A percentile compares a stretch with the other conserved stretches of the same genome.
phyloP scores from a whole-genome alignment of 2,113 vertebrate species.

The Antechinus flavipes region DNA sequence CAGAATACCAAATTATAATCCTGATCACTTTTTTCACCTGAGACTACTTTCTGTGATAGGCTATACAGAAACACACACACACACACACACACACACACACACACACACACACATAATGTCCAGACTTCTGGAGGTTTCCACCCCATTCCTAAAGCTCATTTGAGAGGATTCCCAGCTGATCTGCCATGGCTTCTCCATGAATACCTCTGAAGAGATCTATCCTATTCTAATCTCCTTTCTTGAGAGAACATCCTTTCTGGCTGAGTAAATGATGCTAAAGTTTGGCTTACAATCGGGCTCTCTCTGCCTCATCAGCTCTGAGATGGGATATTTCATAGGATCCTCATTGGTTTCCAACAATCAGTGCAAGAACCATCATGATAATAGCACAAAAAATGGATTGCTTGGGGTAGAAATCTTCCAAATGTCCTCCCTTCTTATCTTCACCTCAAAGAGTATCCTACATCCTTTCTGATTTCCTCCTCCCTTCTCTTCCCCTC shows the following conservation, averaged over 20 bases:
- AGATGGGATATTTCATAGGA: slow-evolving; percentile 18
- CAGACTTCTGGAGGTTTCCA: background rate
- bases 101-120: background rate
- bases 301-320: background rate
- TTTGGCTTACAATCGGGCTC: slow-evolving; percentile 23
- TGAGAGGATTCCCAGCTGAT: background rate
- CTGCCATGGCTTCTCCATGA: slow-evolving; percentile 14
- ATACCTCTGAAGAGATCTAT: background rate
- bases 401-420: background rate
- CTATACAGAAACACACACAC: background rate
- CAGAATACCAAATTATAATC: background rate
- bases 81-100: no score
- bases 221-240: background rate
- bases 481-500: background rate
- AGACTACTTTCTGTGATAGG: background rate
- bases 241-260: background rate
- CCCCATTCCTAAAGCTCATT: background rate
- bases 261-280: slow-evolving; percentile 8
- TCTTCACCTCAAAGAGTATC: background rate
- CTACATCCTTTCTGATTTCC: background rate
- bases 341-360: background rate
- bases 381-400: background rate
- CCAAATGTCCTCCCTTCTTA: slow-evolving; percentile 5
- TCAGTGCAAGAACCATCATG: background rate
- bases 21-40: background rate